Conservation (phyloP, 2,113 vertebrate species). For the Salvelinus namaycush region DNA sequence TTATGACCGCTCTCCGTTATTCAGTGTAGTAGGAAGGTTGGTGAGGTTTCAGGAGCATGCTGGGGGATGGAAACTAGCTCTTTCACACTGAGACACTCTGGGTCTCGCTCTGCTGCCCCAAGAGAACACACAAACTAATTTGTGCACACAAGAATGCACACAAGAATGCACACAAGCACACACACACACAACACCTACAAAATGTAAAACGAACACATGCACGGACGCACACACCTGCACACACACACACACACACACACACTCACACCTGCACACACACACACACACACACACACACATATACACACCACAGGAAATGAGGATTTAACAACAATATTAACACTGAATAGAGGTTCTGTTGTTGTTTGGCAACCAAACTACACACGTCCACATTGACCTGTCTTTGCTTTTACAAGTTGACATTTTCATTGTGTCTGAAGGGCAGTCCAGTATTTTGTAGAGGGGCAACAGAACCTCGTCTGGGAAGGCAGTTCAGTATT, state of each 20-base stretch:
- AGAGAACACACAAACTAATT: slow-evolving; percentile 63
- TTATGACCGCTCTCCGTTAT: slow-evolving; percentile 99
- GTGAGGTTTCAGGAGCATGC: slow-evolving; percentile 97
- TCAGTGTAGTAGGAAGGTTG: slow-evolving; percentile 99
- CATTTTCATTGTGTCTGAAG: too few species aligned
- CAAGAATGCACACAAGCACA: not conserved
- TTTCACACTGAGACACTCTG: slow-evolving; percentile 72
- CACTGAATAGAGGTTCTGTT: not conserved
- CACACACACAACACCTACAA: not conserved
- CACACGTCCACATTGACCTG: not conserved
- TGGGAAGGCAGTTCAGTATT: not conserved
- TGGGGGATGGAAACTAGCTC: slow-evolving; percentile 95
- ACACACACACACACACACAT: not conserved
- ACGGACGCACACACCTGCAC: not conserved
- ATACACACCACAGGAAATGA: not conserved
- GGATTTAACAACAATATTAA: not conserved
- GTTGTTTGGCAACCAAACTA: not conserved
- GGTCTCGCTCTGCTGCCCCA: slow-evolving; percentile 20
- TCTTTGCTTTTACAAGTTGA: not conserved
- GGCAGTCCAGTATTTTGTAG: not conserved
- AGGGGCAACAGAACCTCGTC: not conserved
- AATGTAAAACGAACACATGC: not conserved
- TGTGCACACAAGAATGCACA: not conserved
- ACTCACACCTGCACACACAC: not conserved
- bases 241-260: not conserved